phyloP scores from a whole-genome alignment of 2,797 vertebrate species.

The Margarornis squamiger region DNA sequence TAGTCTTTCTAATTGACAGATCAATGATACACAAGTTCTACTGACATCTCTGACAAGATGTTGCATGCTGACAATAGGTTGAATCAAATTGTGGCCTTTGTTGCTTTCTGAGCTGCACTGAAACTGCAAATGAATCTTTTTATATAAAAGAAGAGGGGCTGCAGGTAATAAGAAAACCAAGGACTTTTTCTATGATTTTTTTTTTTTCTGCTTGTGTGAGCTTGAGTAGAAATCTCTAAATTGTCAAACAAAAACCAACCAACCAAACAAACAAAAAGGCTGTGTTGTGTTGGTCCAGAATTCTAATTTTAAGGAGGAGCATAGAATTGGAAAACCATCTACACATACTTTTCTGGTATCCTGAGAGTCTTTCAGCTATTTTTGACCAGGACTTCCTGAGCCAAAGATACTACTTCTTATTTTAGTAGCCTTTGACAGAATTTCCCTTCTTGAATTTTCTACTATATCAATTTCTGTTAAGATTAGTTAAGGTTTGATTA shows the following conservation, averaged over 20 bases:
- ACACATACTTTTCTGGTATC: not conserved
- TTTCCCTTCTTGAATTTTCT: not conserved
- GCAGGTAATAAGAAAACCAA: not conserved
- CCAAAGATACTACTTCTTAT: not conserved
- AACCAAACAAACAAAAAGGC: not conserved
- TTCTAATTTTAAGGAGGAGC: not conserved
- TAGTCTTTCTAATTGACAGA: not conserved
- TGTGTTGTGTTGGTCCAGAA: not conserved
- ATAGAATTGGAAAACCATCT: not conserved
- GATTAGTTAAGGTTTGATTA: not conserved
- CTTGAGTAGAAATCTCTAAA: not conserved
- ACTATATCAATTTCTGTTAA: not conserved
- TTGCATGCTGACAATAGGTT: not conserved
- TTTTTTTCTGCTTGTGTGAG: not conserved
- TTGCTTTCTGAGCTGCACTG: not conserved
- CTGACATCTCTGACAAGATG: not conserved
- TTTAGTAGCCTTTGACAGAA: not conserved
- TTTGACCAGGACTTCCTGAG: not conserved
- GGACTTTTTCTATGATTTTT: not conserved
- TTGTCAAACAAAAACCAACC: not conserved
- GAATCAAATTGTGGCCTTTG: rapidly evolving
- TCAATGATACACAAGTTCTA: not conserved
- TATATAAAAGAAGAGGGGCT: not conserved
- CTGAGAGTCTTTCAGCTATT: not conserved
- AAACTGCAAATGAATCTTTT: not conserved